Evolutionary conservation across 2,113 vertebrate species (phyloP).

Genomic region (Antennarius striatus): DNA sequence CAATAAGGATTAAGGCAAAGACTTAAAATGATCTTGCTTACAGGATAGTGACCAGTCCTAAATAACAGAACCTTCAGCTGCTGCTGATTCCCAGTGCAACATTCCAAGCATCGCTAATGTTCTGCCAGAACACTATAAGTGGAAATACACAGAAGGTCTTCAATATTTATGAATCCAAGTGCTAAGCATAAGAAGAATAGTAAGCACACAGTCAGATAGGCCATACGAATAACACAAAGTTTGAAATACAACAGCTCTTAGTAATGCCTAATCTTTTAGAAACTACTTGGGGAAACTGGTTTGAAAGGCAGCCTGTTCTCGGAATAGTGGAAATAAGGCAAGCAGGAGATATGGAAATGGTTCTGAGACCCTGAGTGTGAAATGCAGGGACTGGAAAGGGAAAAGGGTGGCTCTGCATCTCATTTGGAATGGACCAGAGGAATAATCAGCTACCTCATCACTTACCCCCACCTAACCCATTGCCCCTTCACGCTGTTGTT

Average conservation of each 20-base stretch:
- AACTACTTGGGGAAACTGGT: neutral
- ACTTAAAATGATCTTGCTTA: conserved; percentile 6
- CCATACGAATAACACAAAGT: neutral
- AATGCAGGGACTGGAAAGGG: conserved; percentile 60
- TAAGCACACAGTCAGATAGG: neutral
- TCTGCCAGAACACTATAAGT: conserved; percentile 9
- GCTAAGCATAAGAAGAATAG: conserved; percentile 17
- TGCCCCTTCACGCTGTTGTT: conserved; percentile 50
- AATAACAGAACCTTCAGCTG: conserved; percentile 2
- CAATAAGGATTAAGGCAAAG: neutral
- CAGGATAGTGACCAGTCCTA: neutral
- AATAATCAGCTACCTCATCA: conserved; percentile 78
- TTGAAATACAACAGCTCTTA: neutral
- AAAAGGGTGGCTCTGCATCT: conserved; percentile 66
- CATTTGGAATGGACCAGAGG: conserved; percentile 61
- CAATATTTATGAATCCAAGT: conserved; percentile 58
- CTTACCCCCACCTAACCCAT: conserved; percentile 46
- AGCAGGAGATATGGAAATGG: conserved; percentile 44
- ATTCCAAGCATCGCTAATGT: conserved; percentile 9
- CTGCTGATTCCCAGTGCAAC: conserved; percentile 15
- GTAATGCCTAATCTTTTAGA: no score
- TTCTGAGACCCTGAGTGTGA: conserved; percentile 25
- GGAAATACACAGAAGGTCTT: conserved; percentile 52
- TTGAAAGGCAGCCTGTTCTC: conserved; percentile 11
- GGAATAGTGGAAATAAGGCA: conserved; percentile 53